Conservation (phyloP, 2,797 vertebrate species). For the Siniperca obscura region DNA sequence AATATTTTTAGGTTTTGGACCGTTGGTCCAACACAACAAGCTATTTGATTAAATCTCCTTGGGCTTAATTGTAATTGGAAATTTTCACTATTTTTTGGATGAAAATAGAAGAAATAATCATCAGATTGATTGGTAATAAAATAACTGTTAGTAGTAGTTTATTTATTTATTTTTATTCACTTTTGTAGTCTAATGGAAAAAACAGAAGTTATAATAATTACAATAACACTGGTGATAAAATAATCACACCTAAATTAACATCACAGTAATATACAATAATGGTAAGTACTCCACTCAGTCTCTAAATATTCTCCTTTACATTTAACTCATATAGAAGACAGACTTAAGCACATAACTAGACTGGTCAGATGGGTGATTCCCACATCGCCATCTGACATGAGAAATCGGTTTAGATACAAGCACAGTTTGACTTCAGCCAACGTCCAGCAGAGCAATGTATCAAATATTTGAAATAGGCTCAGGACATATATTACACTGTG, state of each 20-base stretch:
- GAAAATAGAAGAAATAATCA: not conserved
- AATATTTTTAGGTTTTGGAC: no score
- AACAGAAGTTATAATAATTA: not conserved
- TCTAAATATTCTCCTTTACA: slow-evolving; percentile 2
- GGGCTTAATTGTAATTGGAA: not conserved
- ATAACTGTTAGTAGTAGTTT: not conserved
- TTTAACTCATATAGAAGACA: slow-evolving; percentile 3
- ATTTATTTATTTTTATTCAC: not conserved
- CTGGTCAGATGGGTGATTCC: slow-evolving; percentile 15
- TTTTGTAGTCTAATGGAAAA: not conserved
- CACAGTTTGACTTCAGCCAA: slow-evolving; percentile 35
- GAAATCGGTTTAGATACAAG: slow-evolving; percentile 31
- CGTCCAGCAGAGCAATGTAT: slow-evolving; percentile 43
- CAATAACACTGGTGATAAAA: no score
- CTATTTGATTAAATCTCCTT: not conserved
- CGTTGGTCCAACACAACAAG: not conserved
- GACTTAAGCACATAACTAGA: slow-evolving; percentile 6
- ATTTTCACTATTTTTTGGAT: not conserved
- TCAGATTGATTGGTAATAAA: not conserved
- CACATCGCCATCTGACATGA: slow-evolving; percentile 31
- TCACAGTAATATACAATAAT: not conserved
- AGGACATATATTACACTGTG: slow-evolving; percentile 13
- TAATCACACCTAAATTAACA: not conserved
- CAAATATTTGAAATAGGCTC: slow-evolving; percentile 36
- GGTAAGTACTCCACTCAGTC: not conserved